Base-by-base conservation (phyloP, 2,113 vertebrate genomes). In the Setophaga coronata region DNA sequence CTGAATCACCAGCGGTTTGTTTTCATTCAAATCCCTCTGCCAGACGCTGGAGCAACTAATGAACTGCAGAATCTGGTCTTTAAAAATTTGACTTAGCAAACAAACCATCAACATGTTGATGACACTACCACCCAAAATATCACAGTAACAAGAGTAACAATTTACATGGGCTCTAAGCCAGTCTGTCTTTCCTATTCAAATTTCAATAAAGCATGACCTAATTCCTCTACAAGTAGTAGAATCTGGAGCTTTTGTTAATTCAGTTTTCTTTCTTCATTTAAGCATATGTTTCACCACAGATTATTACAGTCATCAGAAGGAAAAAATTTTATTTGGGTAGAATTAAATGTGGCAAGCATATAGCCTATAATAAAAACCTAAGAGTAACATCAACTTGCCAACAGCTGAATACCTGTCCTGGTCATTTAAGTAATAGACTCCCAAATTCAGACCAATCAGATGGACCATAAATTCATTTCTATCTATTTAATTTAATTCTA, bases 41-140 rank as follows among this genome's bases (percentile, higher is more conserved):
- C 91, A 96, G 85, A 95, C 77, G 40, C 70, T 87, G 72, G 21
- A 79, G 54, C 51, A 87, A 93, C 87, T 93, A 95, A 96, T 81
- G 76, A 94, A 85, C 56, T 91, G 67, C 73, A 94, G 90, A 93
- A 95, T 82, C 76, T 89, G 77, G 76, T 71, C 71, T 82, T 78
- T 91, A 93, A 90, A 96, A 96, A 90, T 48, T 86, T 93, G 86
- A 92, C 86, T 96, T 93, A 62, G 64, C 69, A 92, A 94, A 87
- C 85, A 87, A 96, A 82, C 67, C 88, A 89, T 74, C 81, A 76
- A 83, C 51, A 95, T 81, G 72, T 47, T 97, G 92, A 97, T 95
- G 77, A 95, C 92, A 95, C 89, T 82, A 83, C 85, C 83, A 96
- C 83, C 87, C 66, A 92, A 91, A 96, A 87, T 86, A 93, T 65